Percentiles rank a stretch among this genome's conserved stretches.
phyloP scores from a whole-genome alignment of 2,113 vertebrate genomes.

The Takifugu flavidus region DNA sequence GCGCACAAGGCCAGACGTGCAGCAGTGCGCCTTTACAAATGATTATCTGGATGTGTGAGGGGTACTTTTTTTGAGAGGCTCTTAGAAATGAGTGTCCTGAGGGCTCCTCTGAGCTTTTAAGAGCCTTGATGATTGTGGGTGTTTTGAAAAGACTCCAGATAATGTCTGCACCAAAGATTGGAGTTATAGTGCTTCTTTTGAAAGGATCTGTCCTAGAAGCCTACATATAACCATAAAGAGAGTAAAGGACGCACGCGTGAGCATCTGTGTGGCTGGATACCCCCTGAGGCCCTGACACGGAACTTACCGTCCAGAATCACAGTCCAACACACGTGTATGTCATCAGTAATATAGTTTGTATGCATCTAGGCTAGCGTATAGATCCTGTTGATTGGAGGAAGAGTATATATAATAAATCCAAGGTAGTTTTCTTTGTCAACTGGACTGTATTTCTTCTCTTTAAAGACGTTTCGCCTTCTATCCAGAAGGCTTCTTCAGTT shows the following conservation, averaged over 20 bases:
- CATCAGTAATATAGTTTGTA: too few relatives aligned
- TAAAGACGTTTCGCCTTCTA: too few relatives aligned
- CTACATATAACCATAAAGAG: constrained; percentile 13
- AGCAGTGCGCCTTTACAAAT: constrained; percentile 52
- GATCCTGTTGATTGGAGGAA: too few relatives aligned
- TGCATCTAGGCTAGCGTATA: too few relatives aligned
- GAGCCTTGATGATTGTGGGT: constrained; percentile 48
- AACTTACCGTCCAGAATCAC: too few relatives aligned
- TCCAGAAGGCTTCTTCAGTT: too few relatives aligned
- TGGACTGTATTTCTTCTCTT: too few relatives aligned
- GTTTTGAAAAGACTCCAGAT: constrained; percentile 54
- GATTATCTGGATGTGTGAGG: constrained; percentile 46
- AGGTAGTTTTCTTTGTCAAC: too few relatives aligned
- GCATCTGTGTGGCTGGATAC: background rate
- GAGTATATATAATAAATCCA: too few relatives aligned
- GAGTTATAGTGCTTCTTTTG: constrained; percentile 23
- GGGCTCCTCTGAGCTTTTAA: constrained; percentile 53
- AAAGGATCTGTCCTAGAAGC: constrained; percentile 21
- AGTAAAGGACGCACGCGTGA: background rate
- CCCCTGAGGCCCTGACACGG: background rate
- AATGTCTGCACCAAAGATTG: constrained; percentile 26
- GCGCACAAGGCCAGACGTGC: constrained; percentile 33
- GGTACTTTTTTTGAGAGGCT: constrained; percentile 33
- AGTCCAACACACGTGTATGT: background rate
- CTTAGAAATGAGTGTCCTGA: constrained; percentile 41